Conservation (phyloP, 2,797 vertebrate species). For the Emys orbicularis region DNA sequence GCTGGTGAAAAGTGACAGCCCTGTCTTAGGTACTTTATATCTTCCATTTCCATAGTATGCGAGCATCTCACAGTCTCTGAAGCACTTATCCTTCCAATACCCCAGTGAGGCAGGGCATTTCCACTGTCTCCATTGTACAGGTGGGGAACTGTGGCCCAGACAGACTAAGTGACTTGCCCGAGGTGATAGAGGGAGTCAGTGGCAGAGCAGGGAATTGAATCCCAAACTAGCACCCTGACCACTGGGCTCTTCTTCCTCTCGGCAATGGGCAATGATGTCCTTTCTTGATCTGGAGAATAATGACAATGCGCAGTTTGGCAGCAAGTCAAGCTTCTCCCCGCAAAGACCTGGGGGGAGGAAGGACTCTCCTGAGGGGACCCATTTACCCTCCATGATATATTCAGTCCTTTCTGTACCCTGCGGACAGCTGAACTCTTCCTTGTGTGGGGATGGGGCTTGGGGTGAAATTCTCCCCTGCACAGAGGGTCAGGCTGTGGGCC, state of each 20-base stretch:
- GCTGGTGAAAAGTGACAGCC: not conserved
- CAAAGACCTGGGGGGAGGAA: not conserved
- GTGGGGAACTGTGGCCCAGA: not conserved
- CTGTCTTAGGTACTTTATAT: not conserved
- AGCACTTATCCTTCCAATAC: not conserved
- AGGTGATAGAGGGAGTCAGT: not conserved
- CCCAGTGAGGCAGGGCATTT: not conserved
- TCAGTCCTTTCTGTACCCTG: not conserved
- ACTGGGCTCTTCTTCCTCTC: not conserved
- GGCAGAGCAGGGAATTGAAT: accelerated
- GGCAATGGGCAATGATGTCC: not conserved
- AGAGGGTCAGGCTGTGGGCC: not conserved
- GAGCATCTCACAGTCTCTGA: not conserved
- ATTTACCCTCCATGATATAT: not conserved
- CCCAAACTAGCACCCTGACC: not conserved
- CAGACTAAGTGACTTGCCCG: not conserved
- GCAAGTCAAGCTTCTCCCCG: not conserved
- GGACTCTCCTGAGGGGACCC: not conserved
- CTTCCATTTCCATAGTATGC: not conserved
- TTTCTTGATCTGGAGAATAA: not conserved
- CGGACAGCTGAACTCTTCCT: not conserved
- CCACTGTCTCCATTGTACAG: accelerated
- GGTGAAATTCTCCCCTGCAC: not conserved
- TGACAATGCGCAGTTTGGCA: not conserved
- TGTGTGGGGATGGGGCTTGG: not conserved